Evolutionary conservation across 2,888 invertebrate species (phyloP), one percentile per base, ranked within the genome.

Genomic region (Corythucha ciliata): DNA sequence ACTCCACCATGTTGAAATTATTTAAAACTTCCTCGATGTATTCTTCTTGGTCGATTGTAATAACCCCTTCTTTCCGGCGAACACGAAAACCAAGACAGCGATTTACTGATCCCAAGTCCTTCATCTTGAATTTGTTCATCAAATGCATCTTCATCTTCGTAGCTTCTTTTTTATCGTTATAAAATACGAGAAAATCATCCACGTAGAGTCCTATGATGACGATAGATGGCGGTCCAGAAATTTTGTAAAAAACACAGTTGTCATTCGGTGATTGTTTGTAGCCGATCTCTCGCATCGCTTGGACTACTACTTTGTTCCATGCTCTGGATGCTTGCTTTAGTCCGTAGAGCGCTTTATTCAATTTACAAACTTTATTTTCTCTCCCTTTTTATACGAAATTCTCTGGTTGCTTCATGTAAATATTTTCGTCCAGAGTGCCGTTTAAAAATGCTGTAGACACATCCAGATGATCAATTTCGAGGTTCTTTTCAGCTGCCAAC

Each of bases 331-430:
- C 60, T 55, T 68, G 66, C 48, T 66, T 67, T 2, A 68, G 56
- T 7, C 67, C 67, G 58, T 68, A 67, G 20, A 68, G 37, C 45
- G 64, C 63, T 49, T 58, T 59, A 16, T 59, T 59, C n/a, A 68
- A 54, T 34, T 60, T 57, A 51, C 66, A 68, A 4, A 66, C 64
- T 24, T 48, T 36, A n/a, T 46, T 41, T 4, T 59, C 55, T 20
- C 21, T 32, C 33, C 45, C 45, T 14, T 60, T 62, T 52, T 64
- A 61, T 20, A 59, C 49, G 49, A 59, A 63, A 12, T 65, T 65
- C 45, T 63, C 57, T 37, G 66, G 67, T 37, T 66, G 64, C 24
- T 60, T 49, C 64, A 65, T 65, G 37, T 61, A 66, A 12, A 67
- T 61, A 18, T 58, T 58, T 53, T 66, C 62, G 5, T 62, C 56